Conservation (phyloP, 2,888 invertebrate species). For the Cheilosia variabilis region DNA sequence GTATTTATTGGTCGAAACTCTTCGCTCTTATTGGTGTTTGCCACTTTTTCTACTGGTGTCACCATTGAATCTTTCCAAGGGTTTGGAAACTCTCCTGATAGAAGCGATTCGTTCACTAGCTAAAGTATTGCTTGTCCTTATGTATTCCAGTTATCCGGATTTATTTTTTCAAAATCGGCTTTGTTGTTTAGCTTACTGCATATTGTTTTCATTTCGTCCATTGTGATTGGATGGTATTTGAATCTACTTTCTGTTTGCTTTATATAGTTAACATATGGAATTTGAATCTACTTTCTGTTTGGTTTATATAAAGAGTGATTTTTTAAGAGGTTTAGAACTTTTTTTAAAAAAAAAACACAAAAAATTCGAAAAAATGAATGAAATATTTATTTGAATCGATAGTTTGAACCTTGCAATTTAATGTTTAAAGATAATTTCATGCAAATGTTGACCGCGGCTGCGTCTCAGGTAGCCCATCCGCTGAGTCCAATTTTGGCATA, state of each 20-base stretch:
- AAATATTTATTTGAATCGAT: too few relatives aligned
- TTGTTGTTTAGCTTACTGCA: slow-evolving; percentile 1
- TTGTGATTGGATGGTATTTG: not conserved
- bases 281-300: too few relatives aligned
- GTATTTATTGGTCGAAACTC: not conserved
- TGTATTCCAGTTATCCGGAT: slow-evolving; percentile 2
- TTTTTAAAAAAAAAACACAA: too few relatives aligned
- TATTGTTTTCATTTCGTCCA: not conserved
- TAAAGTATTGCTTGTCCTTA: not conserved
- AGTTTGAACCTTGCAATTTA: too few relatives aligned
- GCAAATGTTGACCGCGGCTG: too few relatives aligned
- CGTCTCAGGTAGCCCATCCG: too few relatives aligned
- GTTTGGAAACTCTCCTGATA: not conserved
- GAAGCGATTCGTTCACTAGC: not conserved
- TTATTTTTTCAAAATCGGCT: slow-evolving; percentile 12
- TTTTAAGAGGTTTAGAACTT: too few relatives aligned
- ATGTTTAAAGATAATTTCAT: too few relatives aligned
- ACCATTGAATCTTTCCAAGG: slow-evolving; percentile 17
- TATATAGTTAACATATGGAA: not conserved
- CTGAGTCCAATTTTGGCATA: too few relatives aligned
- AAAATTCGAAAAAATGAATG: too few relatives aligned
- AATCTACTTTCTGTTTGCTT: not conserved
- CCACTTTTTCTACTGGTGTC: slow-evolving; percentile 1
- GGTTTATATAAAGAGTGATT: too few relatives aligned
- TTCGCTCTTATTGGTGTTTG: slow-evolving; percentile 5